Evolutionary conservation across 2,113 vertebrate genomes (phyloP).

Genomic region (Ptilorrhoa leucosticta): DNA sequence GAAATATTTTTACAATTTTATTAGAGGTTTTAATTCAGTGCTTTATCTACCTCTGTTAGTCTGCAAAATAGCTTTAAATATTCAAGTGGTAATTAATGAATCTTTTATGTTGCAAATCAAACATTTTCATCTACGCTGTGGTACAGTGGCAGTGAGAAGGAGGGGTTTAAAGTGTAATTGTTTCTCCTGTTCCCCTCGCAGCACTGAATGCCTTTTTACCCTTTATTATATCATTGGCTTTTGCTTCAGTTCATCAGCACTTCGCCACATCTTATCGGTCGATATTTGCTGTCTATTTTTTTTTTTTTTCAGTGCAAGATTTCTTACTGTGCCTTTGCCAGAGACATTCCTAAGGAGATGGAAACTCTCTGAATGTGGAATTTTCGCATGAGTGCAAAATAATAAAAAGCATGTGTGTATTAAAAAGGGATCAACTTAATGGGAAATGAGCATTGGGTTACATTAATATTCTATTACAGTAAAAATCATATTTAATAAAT

Average conservation of each 20-base stretch:
- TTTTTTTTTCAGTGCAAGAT: slow-evolving; percentile 51
- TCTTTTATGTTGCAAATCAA: slow-evolving; percentile 84
- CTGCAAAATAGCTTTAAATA: slow-evolving; percentile 81
- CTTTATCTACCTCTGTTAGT: slow-evolving; percentile 79
- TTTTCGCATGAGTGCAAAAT: slow-evolving; percentile 84
- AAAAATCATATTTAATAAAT: slow-evolving; percentile 85
- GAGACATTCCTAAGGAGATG: slow-evolving; percentile 80
- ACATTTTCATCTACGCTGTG: slow-evolving; percentile 73
- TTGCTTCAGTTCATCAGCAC: slow-evolving; percentile 29
- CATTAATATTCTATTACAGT: slow-evolving; percentile 86
- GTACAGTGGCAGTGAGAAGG: slow-evolving; percentile 41
- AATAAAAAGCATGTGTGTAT: slow-evolving; percentile 88
- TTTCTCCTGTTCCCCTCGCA: slow-evolving; percentile 50
- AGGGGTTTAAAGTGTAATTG: slow-evolving; percentile 68
- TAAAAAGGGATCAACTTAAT: slow-evolving; percentile 80
- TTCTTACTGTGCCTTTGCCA: slow-evolving; percentile 69
- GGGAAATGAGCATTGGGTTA: slow-evolving; percentile 81
- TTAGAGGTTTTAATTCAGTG: slow-evolving; percentile 78
- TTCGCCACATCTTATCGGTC: slow-evolving; percentile 18
- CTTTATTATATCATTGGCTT: slow-evolving; percentile 34
- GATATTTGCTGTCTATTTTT: slow-evolving; percentile 44
- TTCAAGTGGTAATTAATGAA: slow-evolving; percentile 84
- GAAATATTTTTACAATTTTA: slow-evolving; percentile 83
- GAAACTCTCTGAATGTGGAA: slow-evolving; percentile 82
- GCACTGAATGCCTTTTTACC: slow-evolving; percentile 52